Evolutionary conservation across 2,888 invertebrate species (phyloP), one percentile per base, ranked within the genome.

Genomic region (Chrysodeixis includens): DNA sequence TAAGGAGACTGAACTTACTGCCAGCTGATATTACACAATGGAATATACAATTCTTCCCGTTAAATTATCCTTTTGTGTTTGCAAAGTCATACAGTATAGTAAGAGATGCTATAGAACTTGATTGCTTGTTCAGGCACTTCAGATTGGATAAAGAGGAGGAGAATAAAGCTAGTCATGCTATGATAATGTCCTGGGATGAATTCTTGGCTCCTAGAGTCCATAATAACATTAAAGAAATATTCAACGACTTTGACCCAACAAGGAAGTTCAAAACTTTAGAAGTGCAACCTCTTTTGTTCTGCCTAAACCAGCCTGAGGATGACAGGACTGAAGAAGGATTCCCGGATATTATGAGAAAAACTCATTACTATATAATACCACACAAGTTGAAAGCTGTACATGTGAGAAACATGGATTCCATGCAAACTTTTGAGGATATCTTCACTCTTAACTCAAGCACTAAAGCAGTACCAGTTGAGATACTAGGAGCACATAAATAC

Each of bases 61-160:
- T 97, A 92, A 97, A 97, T 86, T 97, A 96, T 84, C 97, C 97
- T 1, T 96, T 96, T 80, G 82, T 95, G 54, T 92, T 93, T 79
- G 91, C 94, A 30, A 93, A 96, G 65, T 93, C 95, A 5, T 95
- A 95, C 76, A 88, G 89, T 32, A 89, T 95, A 74, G 90, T 95
- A 0, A 83, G 93, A 55, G 92, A 91, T 79, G 94, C 97, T 40
- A 93, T 97, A 14, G 96, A 97, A 85, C 89, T 96, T 30, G 97
- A 97, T 86, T 97, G 97, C 82, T 82, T 96, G 18, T 96, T 96
- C 69, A 95, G 97, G 71, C 96, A 96, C 62, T 95, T 95, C 66
- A 94, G 95, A 78, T 90, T 92, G 80, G 95, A 95, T 67, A 95
- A 92, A 72, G 95, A 95, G 44, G 94, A 94, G 18, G 62, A 83